Percentiles rank a stretch among this genome's conserved stretches.
These are phyloP conservation scores for Abramis brama DNA, from an alignment of 2,113 vertebrate species.

Conservation along the genomic window DNA sequence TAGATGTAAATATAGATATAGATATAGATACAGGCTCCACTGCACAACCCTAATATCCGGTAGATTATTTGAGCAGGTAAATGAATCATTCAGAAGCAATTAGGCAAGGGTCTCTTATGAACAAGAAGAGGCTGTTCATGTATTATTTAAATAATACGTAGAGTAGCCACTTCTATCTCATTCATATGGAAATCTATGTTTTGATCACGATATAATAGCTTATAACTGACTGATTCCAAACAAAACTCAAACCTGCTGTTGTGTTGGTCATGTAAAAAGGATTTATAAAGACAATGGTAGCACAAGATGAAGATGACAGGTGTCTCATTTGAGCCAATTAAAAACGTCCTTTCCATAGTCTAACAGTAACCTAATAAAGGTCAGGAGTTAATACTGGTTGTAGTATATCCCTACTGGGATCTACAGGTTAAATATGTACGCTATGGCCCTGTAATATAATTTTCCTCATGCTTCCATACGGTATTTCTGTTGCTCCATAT, in stretches of 20 bases:
- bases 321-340: constrained; percentile 1
- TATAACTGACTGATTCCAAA: background rate
- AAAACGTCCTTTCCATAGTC: background rate
- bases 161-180: constrained; percentile 30
- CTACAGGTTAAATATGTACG: background rate
- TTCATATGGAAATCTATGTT: constrained; percentile 44
- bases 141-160: constrained; percentile 22
- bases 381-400: background rate
- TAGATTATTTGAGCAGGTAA: background rate
- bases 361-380: background rate
- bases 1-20: too few species aligned
- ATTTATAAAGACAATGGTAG: background rate
- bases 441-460: background rate
- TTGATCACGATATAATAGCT: constrained; percentile 18
- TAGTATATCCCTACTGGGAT: background rate
- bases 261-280: background rate
- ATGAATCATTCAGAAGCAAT: constrained; percentile 23
- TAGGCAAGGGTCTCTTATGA: background rate
- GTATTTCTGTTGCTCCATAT: background rate
- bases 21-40: too few species aligned
- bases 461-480: background rate
- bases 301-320: background rate
- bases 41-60: too few species aligned
- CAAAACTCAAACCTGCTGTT: background rate
- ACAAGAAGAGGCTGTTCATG: constrained; percentile 20